phyloP scores from a whole-genome alignment of 2,113 vertebrate species.

The Pituophis catenifer region DNA sequence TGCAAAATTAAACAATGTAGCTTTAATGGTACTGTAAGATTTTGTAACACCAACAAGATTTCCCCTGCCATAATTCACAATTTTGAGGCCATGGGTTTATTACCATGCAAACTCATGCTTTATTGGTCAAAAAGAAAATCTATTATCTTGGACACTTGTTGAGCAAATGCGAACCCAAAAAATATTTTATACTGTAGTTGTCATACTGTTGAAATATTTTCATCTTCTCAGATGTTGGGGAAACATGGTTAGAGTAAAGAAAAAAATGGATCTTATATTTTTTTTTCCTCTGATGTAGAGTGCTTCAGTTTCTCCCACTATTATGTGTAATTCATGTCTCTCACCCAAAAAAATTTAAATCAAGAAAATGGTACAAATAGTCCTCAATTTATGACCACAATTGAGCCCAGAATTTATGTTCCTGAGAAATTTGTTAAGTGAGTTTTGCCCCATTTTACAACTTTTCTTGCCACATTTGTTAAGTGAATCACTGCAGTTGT shows the following conservation, averaged over 20 bases:
- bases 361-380: neutral
- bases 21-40: conserved; percentile 56
- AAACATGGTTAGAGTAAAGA: conserved; percentile 22
- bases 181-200: conserved; percentile 44
- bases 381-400: no score
- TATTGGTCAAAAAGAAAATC: conserved; percentile 41
- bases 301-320: conserved; percentile 14
- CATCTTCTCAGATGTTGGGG: conserved; percentile 46
- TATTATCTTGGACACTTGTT: conserved; percentile 57
- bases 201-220: conserved; percentile 55
- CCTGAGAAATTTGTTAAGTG: no score
- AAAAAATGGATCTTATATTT: conserved; percentile 54
- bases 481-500: no score
- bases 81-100: conserved; percentile 46
- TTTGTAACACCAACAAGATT: conserved; percentile 45
- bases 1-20: neutral
- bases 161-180: conserved; percentile 63
- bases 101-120: conserved; percentile 50
- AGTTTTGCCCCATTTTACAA: no score
- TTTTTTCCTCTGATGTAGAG: conserved; percentile 28
- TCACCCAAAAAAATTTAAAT: conserved; percentile 6
- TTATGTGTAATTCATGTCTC: neutral
- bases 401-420: neutral
- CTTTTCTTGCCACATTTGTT: no score
- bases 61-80: conserved; percentile 46